phyloP scores from a whole-genome alignment of 2,888 invertebrate species.

The Chrysolina oricalcia region DNA sequence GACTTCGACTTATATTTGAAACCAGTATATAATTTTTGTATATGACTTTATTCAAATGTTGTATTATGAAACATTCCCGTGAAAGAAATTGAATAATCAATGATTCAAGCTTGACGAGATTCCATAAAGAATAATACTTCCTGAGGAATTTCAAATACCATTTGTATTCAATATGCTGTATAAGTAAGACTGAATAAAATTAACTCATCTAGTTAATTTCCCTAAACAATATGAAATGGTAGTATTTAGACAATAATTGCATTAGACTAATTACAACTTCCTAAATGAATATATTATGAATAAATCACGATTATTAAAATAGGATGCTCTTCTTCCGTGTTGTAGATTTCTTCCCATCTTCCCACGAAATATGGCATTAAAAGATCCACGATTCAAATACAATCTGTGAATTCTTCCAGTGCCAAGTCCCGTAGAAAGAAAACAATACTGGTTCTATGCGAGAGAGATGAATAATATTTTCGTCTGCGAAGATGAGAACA shows the following conservation, averaged over 20 bases:
- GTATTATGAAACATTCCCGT: too few relatives aligned
- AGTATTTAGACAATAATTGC: conserved; percentile 5
- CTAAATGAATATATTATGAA: conserved; percentile 27
- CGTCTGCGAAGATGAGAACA: too few relatives aligned
- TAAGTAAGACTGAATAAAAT: neutral
- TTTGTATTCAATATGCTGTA: neutral
- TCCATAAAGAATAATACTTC: too few relatives aligned
- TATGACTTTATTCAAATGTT: too few relatives aligned
- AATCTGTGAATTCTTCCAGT: conserved; percentile 83
- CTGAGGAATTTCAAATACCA: too few relatives aligned
- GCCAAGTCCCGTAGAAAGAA: conserved; percentile 74
- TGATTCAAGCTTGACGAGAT: too few relatives aligned
- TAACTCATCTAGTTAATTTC: neutral
- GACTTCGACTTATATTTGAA: too few relatives aligned
- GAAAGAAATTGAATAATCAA: too few relatives aligned
- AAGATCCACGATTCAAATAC: conserved; percentile 77
- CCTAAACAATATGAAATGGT: neutral
- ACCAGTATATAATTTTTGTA: too few relatives aligned
- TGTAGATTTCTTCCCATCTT: conserved; percentile 59
- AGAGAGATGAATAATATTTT: too few relatives aligned
- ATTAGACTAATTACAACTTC: conserved; percentile 17
- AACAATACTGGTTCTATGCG: neutral
- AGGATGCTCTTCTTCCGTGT: conserved; percentile 7
- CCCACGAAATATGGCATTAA: conserved; percentile 78
- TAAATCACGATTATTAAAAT: conserved; percentile 10